Percentiles rank a stretch among this genome's conserved stretches.
Conservation (phyloP, 1,140 invertebrate genomes). For the Hydropsyche tenuis region DNA sequence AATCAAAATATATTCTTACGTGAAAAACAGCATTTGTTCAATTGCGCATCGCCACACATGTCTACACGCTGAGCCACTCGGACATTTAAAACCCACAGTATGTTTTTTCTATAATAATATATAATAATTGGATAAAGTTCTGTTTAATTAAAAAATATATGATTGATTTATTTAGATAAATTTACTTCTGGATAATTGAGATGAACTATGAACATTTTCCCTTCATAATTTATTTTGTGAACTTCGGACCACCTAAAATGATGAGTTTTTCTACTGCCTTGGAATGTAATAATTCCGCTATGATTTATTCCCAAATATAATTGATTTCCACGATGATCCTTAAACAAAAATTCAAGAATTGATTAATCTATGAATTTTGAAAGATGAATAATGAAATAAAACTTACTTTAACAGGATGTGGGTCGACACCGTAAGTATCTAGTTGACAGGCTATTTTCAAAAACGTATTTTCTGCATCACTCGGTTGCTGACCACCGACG, state of each 20-base stretch:
- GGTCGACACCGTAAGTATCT: slow-evolving; percentile 97
- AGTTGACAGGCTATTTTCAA: slow-evolving; percentile 86
- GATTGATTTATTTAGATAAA: background rate
- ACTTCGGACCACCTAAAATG: slow-evolving; percentile 96
- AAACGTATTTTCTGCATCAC: slow-evolving; percentile 83
- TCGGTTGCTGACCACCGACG: slow-evolving; percentile 73
- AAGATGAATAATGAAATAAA: slow-evolving; percentile 45
- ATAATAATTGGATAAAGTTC: too few relatives aligned
- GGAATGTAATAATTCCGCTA: slow-evolving; percentile 92
- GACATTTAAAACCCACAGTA: slow-evolving; percentile 95
- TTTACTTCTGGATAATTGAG: slow-evolving; percentile 73
- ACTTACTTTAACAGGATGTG: slow-evolving; percentile 93
- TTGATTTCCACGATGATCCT: slow-evolving; percentile 90
- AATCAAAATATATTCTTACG: slow-evolving; percentile 71
- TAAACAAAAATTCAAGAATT: background rate
- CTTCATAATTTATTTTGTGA: slow-evolving; percentile 95
- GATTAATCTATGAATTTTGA: background rate
- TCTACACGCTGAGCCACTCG: slow-evolving; percentile 85
- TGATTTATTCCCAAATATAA: slow-evolving; percentile 95
- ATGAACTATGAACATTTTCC: slow-evolving; percentile 98
- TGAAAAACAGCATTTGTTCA: slow-evolving; percentile 97
- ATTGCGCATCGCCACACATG: slow-evolving; percentile 96
- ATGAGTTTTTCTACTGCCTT: slow-evolving; percentile 89
- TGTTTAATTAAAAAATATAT: background rate
- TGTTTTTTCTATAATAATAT: slow-evolving; percentile 84